Evolutionary conservation across 2,113 vertebrate genomes (phyloP), one percentile per base, ranked within the genome.

Genomic region (Lutjanus erythropterus): DNA sequence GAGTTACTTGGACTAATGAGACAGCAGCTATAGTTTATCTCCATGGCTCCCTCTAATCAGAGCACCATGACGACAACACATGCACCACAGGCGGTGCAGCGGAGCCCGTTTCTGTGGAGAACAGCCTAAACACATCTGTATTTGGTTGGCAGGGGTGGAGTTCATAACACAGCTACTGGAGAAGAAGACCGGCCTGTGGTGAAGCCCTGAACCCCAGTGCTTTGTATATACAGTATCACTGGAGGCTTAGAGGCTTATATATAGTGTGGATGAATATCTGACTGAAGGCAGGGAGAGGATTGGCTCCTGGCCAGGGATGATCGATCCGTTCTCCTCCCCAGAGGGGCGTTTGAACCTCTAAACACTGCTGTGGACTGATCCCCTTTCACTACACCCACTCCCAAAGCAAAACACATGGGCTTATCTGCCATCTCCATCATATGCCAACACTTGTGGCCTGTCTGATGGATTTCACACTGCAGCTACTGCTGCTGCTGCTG

Each of bases 331-430:
- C 70, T 70, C 71, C 65, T 92, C 89, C 92, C 91, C 72, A 86
- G 88, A 90, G 91, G 84, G 59, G 81, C 67, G 71, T 91, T 91
- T 89, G 83, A 89, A 86, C 90, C 86, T 91, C 86, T 90, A 87
- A 92, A 92, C 91, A 92, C 80, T 88, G 84, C 90, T 91, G 86
- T 78, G 88, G 84, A 90, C 86, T 85, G 88, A 93, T 93, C 86
- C 89, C 69, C 87, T 94, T 93, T 91, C 91, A 91, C 88, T 86
- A 84, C 67, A 84, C 90, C 86, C 81, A 71, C 86, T 83, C 75
- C 74, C 79, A 76, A 9, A 81, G 75, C 79, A 87, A 80, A 92
- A 87, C 89, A 83, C 78, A 61, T 29, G 0, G 75, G 75, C 83
- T 87, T 90, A 87, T 91, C 90, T 78, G 81, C 78, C 89, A 87